Evolutionary conservation across 2,888 invertebrate genomes (phyloP).

Genomic region (Malacosoma neustria): DNA sequence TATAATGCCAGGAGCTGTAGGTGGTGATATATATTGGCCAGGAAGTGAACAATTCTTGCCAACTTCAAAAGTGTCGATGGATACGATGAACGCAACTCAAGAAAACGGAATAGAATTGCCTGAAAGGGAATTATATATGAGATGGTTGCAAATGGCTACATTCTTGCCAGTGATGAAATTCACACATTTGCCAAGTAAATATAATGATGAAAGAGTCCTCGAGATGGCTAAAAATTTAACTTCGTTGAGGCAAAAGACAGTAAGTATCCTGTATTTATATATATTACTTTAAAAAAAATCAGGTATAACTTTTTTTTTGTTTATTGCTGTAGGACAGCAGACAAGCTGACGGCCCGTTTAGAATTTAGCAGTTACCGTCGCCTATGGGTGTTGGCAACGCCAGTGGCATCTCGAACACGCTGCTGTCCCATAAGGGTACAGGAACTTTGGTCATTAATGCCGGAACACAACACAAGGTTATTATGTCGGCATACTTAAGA

Average conservation of each 20-base stretch:
- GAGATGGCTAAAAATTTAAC: constrained; percentile 86
- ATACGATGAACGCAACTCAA: constrained; percentile 39
- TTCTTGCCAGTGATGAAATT: constrained; percentile 95
- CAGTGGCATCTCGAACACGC: too few species aligned
- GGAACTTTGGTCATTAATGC: too few species aligned
- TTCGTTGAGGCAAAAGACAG: constrained; percentile 81
- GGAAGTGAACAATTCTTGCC: constrained; percentile 71
- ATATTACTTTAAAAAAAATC: too few species aligned
- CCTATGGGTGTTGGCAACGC: too few species aligned
- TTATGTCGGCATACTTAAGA: too few species aligned
- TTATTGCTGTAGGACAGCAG: too few species aligned
- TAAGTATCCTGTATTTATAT: too few species aligned
- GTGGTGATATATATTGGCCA: constrained; percentile 86
- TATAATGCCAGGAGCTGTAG: constrained; percentile 94
- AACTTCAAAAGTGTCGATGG: constrained; percentile 60
- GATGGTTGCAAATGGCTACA: constrained; percentile 93
- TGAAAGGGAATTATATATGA: constrained; percentile 87
- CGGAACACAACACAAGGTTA: too few species aligned
- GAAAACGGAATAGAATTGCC: constrained; percentile 74
- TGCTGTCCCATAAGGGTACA: too few species aligned
- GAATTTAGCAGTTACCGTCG: too few species aligned
- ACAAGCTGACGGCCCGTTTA: too few species aligned
- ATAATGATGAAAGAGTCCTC: constrained; percentile 84
- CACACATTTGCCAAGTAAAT: constrained; percentile 91
- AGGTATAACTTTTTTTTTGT: too few species aligned